These are phyloP conservation scores for Eciton burchellii DNA, from an alignment of 1,140 invertebrate species.

Conservation along the genomic window DNA sequence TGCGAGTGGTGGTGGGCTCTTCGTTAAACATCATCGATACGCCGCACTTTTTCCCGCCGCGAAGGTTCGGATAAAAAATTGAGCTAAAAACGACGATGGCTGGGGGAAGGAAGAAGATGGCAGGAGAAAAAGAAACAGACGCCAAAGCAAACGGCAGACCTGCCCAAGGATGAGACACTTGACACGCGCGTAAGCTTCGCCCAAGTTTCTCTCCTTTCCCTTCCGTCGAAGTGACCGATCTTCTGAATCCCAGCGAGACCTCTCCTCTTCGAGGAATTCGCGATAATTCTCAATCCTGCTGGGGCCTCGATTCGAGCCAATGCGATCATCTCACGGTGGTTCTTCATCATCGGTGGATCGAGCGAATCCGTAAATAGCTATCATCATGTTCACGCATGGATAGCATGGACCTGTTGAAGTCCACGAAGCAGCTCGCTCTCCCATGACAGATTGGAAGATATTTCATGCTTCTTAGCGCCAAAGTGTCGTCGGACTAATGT, in stretches of 20 bases:
- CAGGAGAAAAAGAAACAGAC: slow-evolving; percentile 15
- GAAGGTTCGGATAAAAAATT: slow-evolving; percentile 46
- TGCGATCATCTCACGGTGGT: too few species aligned
- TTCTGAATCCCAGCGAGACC: neutral
- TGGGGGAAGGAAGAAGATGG: neutral
- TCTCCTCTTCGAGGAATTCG: neutral
- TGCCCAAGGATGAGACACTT: slow-evolving; percentile 3
- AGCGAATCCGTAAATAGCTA: slow-evolving; percentile 27
- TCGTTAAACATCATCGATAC: slow-evolving; percentile 35
- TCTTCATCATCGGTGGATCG: neutral
- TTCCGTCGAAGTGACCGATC: slow-evolving; percentile 6
- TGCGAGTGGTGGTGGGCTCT: slow-evolving; percentile 25
- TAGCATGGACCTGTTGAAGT: too few species aligned
- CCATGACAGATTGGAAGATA: slow-evolving; percentile 2
- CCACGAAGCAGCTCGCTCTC: too few species aligned
- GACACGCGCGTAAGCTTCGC: neutral
- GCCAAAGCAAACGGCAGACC: slow-evolving; percentile 41
- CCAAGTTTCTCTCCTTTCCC: slow-evolving; percentile 19
- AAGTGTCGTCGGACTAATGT: slow-evolving; percentile 11
- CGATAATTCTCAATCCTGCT: neutral
- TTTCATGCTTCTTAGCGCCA: slow-evolving; percentile 37
- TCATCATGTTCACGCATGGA: too few species aligned
- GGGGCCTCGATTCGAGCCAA: slow-evolving; percentile 14
- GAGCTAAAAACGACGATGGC: slow-evolving; percentile 53
- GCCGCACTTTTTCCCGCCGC: slow-evolving; percentile 18